These are phyloP conservation scores for Hyposmocoma kahamanoa DNA, from an alignment of 1,140 invertebrate genomes.

Conservation along the genomic window DNA sequence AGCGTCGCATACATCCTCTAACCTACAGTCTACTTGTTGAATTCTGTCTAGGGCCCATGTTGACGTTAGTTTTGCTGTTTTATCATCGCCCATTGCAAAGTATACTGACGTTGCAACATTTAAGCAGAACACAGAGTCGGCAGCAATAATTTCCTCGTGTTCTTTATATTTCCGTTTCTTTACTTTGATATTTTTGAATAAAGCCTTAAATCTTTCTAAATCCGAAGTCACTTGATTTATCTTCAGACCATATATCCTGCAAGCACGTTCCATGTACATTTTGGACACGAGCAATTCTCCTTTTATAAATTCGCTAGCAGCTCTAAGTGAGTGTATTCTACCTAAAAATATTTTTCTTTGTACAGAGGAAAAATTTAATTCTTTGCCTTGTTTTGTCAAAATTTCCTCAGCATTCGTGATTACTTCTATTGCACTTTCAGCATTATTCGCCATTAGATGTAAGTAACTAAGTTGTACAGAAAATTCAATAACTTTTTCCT, in stretches of 20 bases:
- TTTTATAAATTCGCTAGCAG: conserved; percentile 38
- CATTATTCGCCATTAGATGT: conserved; percentile 42
- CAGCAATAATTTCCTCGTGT: conserved; percentile 32
- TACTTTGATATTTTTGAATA: conserved; percentile 29
- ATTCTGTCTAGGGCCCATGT: conserved; percentile 45
- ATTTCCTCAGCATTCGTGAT: conserved; percentile 54
- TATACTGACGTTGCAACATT: conserved; percentile 53
- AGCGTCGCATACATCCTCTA: conserved; percentile 47
- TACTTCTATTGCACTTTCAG: conserved; percentile 39
- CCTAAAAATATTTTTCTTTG: conserved; percentile 50
- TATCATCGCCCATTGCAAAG: conserved; percentile 42
- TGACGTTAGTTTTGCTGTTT: conserved; percentile 36
- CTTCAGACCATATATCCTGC: conserved; percentile 40
- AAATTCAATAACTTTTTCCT: conserved; percentile 58
- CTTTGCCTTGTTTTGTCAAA: conserved; percentile 25
- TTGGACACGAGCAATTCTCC: conserved; percentile 42
- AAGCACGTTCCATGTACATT: conserved; percentile 37
- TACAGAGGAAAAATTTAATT: background rate
- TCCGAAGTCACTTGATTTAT: conserved; percentile 41
- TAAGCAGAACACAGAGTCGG: conserved; percentile 57
- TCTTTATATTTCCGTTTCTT: conserved; percentile 35
- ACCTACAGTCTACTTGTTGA: conserved; percentile 37
- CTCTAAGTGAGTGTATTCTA: conserved; percentile 52
- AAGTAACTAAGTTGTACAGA: conserved; percentile 49
- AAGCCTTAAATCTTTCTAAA: conserved; percentile 31